These are phyloP conservation scores for Melozone crissalis DNA, from an alignment of 2,113 vertebrate species.

Conservation along the genomic window DNA sequence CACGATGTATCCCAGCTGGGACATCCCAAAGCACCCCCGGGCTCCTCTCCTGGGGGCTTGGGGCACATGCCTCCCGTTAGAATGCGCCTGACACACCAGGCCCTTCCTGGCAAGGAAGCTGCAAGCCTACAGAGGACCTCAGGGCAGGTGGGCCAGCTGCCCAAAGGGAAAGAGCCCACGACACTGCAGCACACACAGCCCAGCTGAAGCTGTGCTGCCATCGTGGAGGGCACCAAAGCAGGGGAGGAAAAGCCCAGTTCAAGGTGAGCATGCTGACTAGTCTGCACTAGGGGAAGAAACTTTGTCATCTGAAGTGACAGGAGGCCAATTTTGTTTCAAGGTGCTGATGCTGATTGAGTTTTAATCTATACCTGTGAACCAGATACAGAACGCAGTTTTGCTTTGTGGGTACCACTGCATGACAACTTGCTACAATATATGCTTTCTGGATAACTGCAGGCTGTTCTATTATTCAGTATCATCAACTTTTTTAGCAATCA, in stretches of 20 bases:
- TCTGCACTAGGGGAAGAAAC: background rate
- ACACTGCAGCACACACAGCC: too few relatives aligned
- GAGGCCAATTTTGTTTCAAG: background rate
- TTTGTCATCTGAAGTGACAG: background rate
- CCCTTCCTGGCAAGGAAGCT: accelerated
- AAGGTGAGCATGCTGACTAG: background rate
- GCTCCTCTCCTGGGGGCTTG: background rate
- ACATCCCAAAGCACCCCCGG: background rate
- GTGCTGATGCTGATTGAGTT: accelerated
- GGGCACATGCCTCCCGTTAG: background rate
- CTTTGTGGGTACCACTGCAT: background rate
- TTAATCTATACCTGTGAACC: background rate
- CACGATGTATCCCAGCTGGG: accelerated
- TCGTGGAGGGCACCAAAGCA: background rate
- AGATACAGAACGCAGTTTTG: background rate
- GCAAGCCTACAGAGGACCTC: background rate
- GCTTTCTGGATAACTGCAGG: background rate
- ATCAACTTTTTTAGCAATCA: background rate
- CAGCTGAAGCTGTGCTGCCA: background rate
- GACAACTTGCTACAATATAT: background rate
- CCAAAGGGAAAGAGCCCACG: background rate
- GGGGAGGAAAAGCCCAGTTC: accelerated
- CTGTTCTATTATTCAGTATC: background rate
- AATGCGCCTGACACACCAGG: accelerated
- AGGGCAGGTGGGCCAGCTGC: background rate